Percentiles rank a stretch among this genome's conserved stretches.
Evolutionary conservation across 2,888 invertebrate species (phyloP).

Genomic region (Xanthia icteritia): DNA sequence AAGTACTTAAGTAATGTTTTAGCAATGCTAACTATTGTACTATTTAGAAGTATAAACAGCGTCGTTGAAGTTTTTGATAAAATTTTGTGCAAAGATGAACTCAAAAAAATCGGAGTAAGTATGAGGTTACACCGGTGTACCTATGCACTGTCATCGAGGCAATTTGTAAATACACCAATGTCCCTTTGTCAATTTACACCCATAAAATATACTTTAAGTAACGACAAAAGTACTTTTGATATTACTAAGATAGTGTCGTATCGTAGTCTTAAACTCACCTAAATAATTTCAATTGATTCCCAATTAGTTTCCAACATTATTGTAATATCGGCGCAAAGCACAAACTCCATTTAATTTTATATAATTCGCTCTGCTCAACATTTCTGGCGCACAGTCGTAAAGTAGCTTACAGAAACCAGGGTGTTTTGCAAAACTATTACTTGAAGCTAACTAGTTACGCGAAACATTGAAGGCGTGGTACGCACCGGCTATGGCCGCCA

Average conservation of each 20-base stretch:
- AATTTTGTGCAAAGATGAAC: neutral
- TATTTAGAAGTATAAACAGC: slow-evolving; percentile 3
- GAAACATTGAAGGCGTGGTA: slow-evolving; percentile 59
- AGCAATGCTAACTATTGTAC: slow-evolving; percentile 28
- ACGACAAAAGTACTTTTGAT: no score
- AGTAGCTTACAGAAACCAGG: slow-evolving; percentile 47
- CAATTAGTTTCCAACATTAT: slow-evolving; percentile 42
- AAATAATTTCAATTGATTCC: slow-evolving; percentile 34
- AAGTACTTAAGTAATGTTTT: slow-evolving; percentile 30
- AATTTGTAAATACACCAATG: no score
- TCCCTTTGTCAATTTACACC: no score
- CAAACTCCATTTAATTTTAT: slow-evolving; percentile 41
- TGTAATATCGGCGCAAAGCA: slow-evolving; percentile 15
- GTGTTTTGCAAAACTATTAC: slow-evolving; percentile 64
- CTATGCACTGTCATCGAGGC: neutral
- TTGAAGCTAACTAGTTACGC: slow-evolving; percentile 57
- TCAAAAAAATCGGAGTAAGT: neutral
- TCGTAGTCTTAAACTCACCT: neutral
- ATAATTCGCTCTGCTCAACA: slow-evolving; percentile 36
- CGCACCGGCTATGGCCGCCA: slow-evolving; percentile 43
- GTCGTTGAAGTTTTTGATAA: neutral
- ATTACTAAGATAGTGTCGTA: no score
- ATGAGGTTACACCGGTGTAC: neutral
- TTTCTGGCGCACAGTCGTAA: slow-evolving; percentile 33
- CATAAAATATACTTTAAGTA: neutral